These are phyloP conservation scores for Phymanthus crucifer DNA, from an alignment of 92 coral and sea anemone genomes.

Conservation along the genomic window DNA sequence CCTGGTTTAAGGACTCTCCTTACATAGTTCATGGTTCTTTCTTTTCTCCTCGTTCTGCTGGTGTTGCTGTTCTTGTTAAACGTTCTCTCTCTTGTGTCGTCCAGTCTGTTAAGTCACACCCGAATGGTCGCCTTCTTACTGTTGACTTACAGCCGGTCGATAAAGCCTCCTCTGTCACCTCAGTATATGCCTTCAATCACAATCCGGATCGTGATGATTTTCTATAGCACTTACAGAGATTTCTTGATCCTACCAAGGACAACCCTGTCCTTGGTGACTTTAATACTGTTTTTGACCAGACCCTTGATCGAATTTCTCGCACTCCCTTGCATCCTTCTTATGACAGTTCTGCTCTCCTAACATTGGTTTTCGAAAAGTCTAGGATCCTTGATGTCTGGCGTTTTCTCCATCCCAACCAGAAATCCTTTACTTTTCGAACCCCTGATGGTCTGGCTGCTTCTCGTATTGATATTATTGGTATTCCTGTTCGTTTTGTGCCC, in stretches of 20 bases:
- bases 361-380: neutral
- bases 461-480: slow-evolving; percentile 10
- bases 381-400: neutral
- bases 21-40: neutral
- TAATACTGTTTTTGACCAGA: neutral
- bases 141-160: too few species aligned
- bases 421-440: neutral
- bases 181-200: slow-evolving; percentile 22
- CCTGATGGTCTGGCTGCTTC: neutral
- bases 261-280: slow-evolving; percentile 18
- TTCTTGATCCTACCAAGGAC: neutral
- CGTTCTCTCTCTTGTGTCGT: neutral
- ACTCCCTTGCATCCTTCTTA: neutral
- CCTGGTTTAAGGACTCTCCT: slow-evolving; percentile 29
- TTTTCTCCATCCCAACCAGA: neutral
- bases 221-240: too few species aligned
- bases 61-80: slow-evolving; percentile 14
- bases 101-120: neutral
- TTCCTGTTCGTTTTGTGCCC: slow-evolving; percentile 7
- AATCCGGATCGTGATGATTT: slow-evolving; percentile 6
- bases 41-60: slow-evolving; percentile 18
- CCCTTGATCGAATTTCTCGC: slow-evolving; percentile 1
- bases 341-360: neutral
- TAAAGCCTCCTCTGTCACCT: neutral
- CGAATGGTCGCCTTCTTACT: slow-evolving; percentile 22